These are phyloP conservation scores for Amazona finschi DNA, from an alignment of 2,797 vertebrate species.

Conservation along the genomic window DNA sequence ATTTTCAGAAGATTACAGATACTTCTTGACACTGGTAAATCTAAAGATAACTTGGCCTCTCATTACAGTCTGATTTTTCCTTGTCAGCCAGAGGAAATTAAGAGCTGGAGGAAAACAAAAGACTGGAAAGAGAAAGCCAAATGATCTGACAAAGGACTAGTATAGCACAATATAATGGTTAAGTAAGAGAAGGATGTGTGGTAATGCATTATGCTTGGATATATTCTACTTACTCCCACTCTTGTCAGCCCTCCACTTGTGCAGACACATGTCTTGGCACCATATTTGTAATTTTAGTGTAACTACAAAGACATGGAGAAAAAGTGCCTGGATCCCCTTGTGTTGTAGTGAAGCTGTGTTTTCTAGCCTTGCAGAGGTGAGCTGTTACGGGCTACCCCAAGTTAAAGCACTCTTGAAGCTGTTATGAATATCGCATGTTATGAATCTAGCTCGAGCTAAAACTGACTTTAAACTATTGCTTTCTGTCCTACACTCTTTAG, in stretches of 20 bases:
- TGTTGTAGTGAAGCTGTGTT: neutral
- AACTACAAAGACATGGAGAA: neutral
- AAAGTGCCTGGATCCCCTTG: neutral
- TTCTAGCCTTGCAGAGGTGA: neutral
- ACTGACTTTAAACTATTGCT: neutral
- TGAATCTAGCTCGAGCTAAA: neutral
- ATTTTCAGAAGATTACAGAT: neutral
- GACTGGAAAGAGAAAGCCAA: neutral
- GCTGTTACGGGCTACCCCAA: neutral
- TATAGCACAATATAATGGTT: fast-evolving
- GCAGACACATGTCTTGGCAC: neutral
- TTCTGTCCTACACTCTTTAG: neutral
- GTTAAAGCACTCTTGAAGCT: neutral
- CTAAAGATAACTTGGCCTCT: neutral
- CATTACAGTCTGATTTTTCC: neutral
- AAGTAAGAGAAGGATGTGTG: neutral
- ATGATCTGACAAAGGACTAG: neutral
- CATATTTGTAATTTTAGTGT: neutral
- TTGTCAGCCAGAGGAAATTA: neutral
- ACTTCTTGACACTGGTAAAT: neutral
- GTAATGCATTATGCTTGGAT: neutral
- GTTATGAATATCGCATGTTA: neutral
- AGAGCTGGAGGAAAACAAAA: neutral
- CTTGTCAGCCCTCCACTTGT: neutral
- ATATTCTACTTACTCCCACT: neutral